phyloP scores from a whole-genome alignment of 2,888 invertebrate genomes.

The Melinaea menophilus region DNA sequence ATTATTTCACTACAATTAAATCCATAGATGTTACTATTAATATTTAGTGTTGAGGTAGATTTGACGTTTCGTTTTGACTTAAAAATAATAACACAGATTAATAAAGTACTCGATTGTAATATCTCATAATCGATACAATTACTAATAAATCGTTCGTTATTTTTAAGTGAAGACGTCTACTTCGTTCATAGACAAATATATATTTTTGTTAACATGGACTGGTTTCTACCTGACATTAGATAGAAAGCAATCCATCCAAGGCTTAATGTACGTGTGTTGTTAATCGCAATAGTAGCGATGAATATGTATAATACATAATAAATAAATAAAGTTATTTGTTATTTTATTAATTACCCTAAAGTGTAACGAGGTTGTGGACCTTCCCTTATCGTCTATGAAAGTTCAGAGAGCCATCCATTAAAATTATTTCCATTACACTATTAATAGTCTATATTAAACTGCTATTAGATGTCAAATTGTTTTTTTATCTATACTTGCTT shows the following conservation, averaged over 20 bases:
- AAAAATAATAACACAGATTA: background rate
- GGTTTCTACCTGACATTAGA: conserved; percentile 40
- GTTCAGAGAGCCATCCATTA: no score
- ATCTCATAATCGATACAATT: no score
- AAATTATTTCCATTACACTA: no score
- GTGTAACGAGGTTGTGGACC: no score
- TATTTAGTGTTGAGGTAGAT: conserved; percentile 10
- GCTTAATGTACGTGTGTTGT: conserved; percentile 67
- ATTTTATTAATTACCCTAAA: conserved; percentile 35
- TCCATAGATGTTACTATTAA: conserved; percentile 6
- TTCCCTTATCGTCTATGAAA: no score
- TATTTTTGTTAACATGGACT: conserved; percentile 68
- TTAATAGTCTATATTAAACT: no score
- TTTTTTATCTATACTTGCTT: no score
- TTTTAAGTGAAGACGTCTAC: conserved; percentile 22
- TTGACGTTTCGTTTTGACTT: conserved; percentile 8
- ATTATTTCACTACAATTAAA: background rate
- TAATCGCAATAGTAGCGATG: conserved; percentile 59
- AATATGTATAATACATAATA: conserved; percentile 54
- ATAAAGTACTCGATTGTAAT: no score
- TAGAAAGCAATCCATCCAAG: conserved; percentile 41
- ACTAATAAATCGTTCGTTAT: conserved; percentile 15
- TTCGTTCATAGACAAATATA: conserved; percentile 37
- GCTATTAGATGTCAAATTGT: no score
- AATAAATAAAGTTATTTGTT: conserved; percentile 48